Evolutionary conservation across 1,140 invertebrate genomes (phyloP), one percentile per base, ranked within the genome.

Genomic region (Drosophila sechellia): DNA sequence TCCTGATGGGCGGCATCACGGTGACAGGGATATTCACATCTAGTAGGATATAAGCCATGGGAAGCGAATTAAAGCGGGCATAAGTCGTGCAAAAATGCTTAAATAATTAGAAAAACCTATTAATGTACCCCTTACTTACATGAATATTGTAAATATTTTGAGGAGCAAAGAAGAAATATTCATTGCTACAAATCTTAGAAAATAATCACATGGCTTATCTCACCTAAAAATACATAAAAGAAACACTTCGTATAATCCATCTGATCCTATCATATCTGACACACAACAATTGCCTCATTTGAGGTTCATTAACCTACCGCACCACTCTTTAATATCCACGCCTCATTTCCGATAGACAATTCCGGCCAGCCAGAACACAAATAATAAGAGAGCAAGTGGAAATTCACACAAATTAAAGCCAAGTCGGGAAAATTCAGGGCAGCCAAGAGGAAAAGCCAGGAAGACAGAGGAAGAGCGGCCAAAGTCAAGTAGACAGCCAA

Each of bases 401-500:
- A 81, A 60, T 81, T 79, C 83, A 79, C 83, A 86, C 83, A 86
- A 86, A 81, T 81, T 81, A 81, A 74, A 79, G 78, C 52, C 48
- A 60, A 40, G 55, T 35, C 60, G 66, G 48, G 35, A 45, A 50
- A 77, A 77, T 35, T 27, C 34, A 27, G 52, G 39, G 52, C 48
- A 45, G 17, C 27, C 43, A 43, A 56, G 48, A 53, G 66, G 56
- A 35, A 37, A 34, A 39, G 31, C 42, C 34, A 42, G 17, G 46
- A 6, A 46, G 39, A 27, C 22, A 49, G 46, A 35, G 12, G 39
- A 40, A 55, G 46, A 35, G n/a, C 43, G 25, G 42, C 20, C 27
- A 55, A 40, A 77, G 72, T 77, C 61, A 65, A 68, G 61, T 55
- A 53, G 68, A 78, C 60, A 57, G 53, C 42, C 70, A 87, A 87